phyloP scores from a whole-genome alignment of 2,888 invertebrate genomes.

The Labia minor region DNA sequence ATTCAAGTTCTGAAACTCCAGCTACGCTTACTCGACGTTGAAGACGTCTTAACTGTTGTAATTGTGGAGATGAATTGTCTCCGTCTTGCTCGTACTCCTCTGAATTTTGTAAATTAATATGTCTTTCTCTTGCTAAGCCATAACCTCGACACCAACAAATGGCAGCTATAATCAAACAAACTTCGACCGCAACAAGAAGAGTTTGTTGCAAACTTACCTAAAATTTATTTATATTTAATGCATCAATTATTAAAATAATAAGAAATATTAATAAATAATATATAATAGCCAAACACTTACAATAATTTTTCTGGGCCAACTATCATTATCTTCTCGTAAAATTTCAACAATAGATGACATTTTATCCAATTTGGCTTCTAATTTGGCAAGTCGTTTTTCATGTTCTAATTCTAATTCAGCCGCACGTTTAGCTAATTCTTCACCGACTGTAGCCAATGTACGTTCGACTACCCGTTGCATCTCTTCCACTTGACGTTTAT shows the following conservation, averaged over 20 bases:
- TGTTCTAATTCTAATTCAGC: conserved; percentile 51
- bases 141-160: background rate
- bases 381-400: conserved; percentile 60
- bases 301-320: conserved; percentile 45
- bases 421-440: conserved; percentile 29
- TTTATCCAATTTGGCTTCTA: conserved; percentile 53
- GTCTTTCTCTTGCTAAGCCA: background rate
- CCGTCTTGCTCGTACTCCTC: background rate
- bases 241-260: background rate
- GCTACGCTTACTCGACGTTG: background rate
- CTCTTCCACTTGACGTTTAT: conserved; percentile 93
- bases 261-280: background rate
- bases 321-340: conserved; percentile 50
- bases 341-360: conserved; percentile 50
- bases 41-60: background rate
- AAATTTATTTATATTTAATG: no score
- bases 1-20: background rate
- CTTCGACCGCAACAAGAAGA: background rate
- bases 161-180: background rate
- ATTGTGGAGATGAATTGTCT: background rate
- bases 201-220: background rate
- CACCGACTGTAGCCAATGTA: conserved; percentile 51
- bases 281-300: conserved; percentile 14
- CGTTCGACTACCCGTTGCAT: conserved; percentile 77
- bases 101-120: background rate